Evolutionary conservation across 2,888 invertebrate species (phyloP).

Genomic region (Cylloceria caligata): DNA sequence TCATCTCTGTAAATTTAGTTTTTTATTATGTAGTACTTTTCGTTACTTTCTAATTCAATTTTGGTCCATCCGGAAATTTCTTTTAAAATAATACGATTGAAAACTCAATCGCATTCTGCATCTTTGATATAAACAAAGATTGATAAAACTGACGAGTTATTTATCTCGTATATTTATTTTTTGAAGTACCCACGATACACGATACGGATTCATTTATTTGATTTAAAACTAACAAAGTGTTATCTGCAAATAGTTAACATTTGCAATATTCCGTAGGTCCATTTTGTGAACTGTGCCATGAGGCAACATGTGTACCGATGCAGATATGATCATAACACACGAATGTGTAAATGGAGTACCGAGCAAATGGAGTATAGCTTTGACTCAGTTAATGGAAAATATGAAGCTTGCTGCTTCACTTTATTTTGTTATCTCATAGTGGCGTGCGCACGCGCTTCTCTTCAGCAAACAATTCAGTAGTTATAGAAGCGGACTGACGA

Average conservation of each 20-base stretch:
- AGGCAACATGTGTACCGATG: background rate
- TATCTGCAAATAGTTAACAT: background rate
- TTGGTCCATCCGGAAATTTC: too few relatives aligned
- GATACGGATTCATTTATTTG: background rate
- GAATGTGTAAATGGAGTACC: too few relatives aligned
- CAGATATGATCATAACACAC: constrained; percentile 6
- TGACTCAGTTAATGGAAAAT: constrained; percentile 19
- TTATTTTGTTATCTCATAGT: constrained; percentile 34
- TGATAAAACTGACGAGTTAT: too few relatives aligned
- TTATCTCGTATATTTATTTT: too few relatives aligned
- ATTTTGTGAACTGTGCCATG: background rate
- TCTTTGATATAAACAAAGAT: too few relatives aligned
- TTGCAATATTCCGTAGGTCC: background rate
- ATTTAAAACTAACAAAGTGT: background rate
- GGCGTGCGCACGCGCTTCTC: constrained; percentile 29
- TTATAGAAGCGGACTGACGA: background rate
- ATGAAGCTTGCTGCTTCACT: background rate
- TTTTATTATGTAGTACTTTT: background rate
- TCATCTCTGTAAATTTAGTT: background rate
- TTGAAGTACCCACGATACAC: too few relatives aligned
- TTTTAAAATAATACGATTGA: too few relatives aligned
- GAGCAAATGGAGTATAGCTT: background rate
- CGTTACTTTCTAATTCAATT: too few relatives aligned
- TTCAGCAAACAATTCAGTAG: background rate
- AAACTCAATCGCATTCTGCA: too few relatives aligned